Conservation (phyloP, 1,140 invertebrate genomes). For the Berghia stephanieae region DNA sequence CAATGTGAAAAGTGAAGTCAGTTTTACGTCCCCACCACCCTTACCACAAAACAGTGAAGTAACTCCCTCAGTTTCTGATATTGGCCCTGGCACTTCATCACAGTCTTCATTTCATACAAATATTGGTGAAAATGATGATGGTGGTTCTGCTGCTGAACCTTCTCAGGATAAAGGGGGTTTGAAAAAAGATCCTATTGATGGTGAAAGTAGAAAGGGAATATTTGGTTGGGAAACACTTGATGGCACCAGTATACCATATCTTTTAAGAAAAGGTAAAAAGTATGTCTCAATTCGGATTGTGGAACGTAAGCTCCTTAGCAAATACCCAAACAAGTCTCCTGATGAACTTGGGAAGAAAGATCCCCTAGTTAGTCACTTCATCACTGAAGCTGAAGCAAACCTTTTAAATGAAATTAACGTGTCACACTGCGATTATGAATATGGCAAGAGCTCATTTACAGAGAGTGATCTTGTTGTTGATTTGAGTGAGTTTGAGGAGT, state of each 20-base stretch:
- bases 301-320: constrained; percentile 72
- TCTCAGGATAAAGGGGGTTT: constrained; percentile 30
- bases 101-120: not conserved
- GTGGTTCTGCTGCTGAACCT: constrained; percentile 15
- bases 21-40: not conserved
- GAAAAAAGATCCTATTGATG: constrained; percentile 47
- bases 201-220: constrained; percentile 73
- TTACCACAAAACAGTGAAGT: not conserved
- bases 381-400: constrained; percentile 88
- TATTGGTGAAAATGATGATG: constrained; percentile 2
- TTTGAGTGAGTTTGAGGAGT: constrained; percentile 85
- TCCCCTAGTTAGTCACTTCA: constrained; percentile 85
- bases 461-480: constrained; percentile 89
- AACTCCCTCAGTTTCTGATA: not conserved
- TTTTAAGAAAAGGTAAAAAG: constrained; percentile 83
- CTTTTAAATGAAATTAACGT: constrained; percentile 93
- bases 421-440: constrained; percentile 90
- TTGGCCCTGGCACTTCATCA: not conserved
- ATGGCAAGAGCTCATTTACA: constrained; percentile 88
- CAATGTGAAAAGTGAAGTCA: not conserved
- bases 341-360: constrained; percentile 60
- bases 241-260: constrained; percentile 86
- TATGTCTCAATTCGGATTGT: constrained; percentile 92
- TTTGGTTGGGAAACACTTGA: constrained; percentile 91
- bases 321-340: constrained; percentile 69